Conservation (phyloP, 2,797 vertebrate genomes). For the Platyrinchus mystaceus region DNA sequence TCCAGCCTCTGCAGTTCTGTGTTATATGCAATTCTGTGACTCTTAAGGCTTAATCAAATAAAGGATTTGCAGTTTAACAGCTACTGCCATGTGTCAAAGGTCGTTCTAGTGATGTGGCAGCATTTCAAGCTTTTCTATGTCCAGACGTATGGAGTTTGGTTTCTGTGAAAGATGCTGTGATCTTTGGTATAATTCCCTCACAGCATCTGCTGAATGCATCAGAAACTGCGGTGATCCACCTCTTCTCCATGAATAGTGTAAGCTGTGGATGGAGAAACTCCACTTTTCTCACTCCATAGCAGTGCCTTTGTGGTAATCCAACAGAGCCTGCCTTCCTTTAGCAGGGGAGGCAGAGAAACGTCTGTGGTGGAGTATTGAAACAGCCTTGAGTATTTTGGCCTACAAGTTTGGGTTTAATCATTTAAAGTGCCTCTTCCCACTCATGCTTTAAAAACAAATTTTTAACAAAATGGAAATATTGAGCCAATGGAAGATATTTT, state of each 20-base stretch:
- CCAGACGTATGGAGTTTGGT: neutral
- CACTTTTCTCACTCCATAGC: neutral
- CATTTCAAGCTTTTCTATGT: neutral
- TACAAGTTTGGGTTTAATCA: neutral
- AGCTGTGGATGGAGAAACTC: neutral
- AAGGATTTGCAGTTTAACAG: neutral
- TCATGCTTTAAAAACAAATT: neutral
- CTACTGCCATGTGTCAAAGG: neutral
- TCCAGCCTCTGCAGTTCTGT: neutral
- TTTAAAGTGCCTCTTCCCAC: neutral
- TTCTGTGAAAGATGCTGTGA: neutral
- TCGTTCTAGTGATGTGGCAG: neutral
- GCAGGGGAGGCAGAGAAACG: neutral
- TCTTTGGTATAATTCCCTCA: neutral
- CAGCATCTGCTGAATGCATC: neutral
- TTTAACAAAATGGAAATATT: constrained; percentile 10
- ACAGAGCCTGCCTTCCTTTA: neutral
- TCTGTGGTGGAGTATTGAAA: accelerated
- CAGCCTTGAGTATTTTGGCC: neutral
- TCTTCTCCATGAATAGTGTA: neutral
- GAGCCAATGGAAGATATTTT: neutral
- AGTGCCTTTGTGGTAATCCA: neutral
- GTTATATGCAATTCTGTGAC: neutral
- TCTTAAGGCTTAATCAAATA: neutral
- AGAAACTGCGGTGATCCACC: neutral